Base-by-base conservation (phyloP, 1,140 invertebrate genomes). In the Orchesella cincta region DNA sequence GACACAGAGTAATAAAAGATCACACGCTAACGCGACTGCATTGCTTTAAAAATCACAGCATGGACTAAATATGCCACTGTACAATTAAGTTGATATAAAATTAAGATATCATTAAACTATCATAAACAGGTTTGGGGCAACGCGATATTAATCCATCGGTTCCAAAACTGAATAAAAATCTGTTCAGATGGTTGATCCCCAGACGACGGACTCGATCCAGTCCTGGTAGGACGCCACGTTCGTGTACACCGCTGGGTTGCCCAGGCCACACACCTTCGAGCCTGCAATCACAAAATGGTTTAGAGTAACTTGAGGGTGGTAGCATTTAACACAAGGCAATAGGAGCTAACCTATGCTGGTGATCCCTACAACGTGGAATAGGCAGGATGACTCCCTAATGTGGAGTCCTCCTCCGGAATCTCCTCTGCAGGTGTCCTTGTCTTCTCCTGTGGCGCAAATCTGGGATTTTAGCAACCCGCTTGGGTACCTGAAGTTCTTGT, bases 371-470 rank as follows among this genome's bases (percentile, higher is more conserved):
- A 80, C 29, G 35, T 76, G 64, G 73, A 77, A 81, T 14, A 80
- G 35, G 57, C 81, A 81, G 12, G 62, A 0, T 5, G 62, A 14
- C 64, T 75, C 75, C 33, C 75, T 23, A 23, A 51, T 71, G 23
- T 73, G 35, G 46, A 33, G 20, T n/a, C 62, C 28, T 8, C 36
- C 81, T n/a, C 81, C 81, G 23, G 62, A 76, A 73, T 81, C 80
- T n/a, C 80, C 81, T 52, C 77, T 78, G 67, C 81, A 81, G 14
- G 81, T 82, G 35, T 82, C 81, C 64, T 79, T 80, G 14, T 75
- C 77, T 16, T 54, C 26, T 2, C 70, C 67, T 29, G 31, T 70
- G 52, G 81, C 79, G 74, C 81, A 82, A 2, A 80, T 31, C 67
- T 82, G 81, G 2, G 73, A 39, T 33, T 76, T 78, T 8, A 33